phyloP scores from a whole-genome alignment of 1,140 invertebrate species.

The Calephelis nemesis region DNA sequence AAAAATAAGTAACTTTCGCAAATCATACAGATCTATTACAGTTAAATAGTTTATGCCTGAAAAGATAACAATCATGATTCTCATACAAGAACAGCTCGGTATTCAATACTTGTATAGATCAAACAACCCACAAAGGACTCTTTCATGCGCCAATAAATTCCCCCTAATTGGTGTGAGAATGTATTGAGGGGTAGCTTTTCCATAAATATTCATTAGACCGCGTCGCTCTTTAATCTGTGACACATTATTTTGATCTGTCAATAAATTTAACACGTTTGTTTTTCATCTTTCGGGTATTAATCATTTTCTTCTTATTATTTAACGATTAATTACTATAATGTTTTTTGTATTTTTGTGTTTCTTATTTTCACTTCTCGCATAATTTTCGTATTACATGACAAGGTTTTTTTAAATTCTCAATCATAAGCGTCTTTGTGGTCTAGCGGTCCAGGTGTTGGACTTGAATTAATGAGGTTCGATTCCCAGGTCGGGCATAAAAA shows the following conservation, averaged over 20 bases:
- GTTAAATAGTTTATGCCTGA: not conserved
- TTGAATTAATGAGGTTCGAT: too few species aligned
- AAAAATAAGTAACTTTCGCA: too few species aligned
- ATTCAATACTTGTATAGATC: conserved; percentile 14
- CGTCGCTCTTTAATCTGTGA: conserved; percentile 9
- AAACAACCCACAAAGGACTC: conserved; percentile 17
- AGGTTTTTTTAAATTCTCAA: too few species aligned
- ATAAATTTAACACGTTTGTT: conserved; percentile 2
- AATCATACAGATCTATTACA: too few species aligned
- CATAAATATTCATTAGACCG: conserved; percentile 15
- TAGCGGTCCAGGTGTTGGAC: too few species aligned
- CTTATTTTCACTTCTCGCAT: too few species aligned
- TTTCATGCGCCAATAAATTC: conserved; percentile 13
- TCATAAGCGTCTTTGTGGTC: too few species aligned
- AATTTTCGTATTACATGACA: too few species aligned
- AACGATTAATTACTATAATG: not conserved
- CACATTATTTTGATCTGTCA: conserved; percentile 6
- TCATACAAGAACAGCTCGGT: not conserved
- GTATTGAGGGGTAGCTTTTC: conserved; percentile 9
- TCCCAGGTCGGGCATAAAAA: too few species aligned
- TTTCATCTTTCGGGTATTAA: not conserved
- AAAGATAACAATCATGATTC: conserved; percentile 2
- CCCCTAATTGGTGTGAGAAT: conserved; percentile 1
- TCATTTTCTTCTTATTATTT: not conserved
- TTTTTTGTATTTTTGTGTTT: too few species aligned